phyloP scores from a whole-genome alignment of 2,113 vertebrate genomes.

The Beaufortia kweichowensis region DNA sequence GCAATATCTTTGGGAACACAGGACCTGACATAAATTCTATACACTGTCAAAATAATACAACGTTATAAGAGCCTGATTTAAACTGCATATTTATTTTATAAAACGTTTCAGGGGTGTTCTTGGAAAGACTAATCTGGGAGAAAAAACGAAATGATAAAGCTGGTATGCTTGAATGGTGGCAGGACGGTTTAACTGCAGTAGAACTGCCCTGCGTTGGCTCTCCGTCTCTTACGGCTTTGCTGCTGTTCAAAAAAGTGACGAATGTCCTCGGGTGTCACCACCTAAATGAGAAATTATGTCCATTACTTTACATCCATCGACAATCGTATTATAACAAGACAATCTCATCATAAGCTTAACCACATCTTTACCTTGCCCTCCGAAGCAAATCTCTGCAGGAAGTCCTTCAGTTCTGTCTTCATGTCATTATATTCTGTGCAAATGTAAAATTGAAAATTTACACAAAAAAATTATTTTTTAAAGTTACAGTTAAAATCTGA shows the following conservation, averaged over 20 bases:
- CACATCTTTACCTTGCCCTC: constrained; percentile 87
- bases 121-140: neutral
- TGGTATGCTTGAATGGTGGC: neutral
- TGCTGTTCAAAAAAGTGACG: constrained; percentile 95
- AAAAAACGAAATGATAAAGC: neutral
- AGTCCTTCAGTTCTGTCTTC: constrained; percentile 95
- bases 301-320: neutral
- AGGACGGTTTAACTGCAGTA: constrained; percentile 63
- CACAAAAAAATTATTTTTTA: neutral
- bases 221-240: constrained; percentile 84
- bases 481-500: neutral
- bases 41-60: constrained; percentile 20
- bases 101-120: constrained; percentile 3
- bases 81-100: constrained; percentile 42
- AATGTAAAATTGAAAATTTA: too few relatives aligned
- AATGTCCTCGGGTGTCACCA: constrained; percentile 95
- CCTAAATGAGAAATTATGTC: constrained; percentile 69
- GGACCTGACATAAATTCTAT: neutral
- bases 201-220: constrained; percentile 63
- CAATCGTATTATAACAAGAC: neutral
- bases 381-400: constrained; percentile 91
- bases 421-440: constrained; percentile 92
- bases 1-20: constrained; percentile 29
- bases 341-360: neutral
- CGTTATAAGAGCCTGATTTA: constrained; percentile 1